Evolutionary conservation across 2,888 invertebrate genomes (phyloP).

Genomic region (Tiliacea aurago): DNA sequence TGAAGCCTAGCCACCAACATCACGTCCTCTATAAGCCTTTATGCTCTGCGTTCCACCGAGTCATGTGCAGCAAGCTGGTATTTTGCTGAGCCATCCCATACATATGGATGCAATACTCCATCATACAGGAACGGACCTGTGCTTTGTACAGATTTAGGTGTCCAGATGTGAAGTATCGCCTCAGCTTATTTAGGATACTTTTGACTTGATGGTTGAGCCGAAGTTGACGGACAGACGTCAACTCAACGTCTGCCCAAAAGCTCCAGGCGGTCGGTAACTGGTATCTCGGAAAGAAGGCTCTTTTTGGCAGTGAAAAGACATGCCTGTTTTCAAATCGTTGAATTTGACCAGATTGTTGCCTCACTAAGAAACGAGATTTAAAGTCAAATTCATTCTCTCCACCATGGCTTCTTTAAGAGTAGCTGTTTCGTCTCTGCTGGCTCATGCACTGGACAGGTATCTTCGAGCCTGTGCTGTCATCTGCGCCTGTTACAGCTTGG

Average conservation of each 20-base stretch:
- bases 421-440: not conserved
- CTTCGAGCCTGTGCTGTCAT: not conserved
- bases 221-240: not conserved
- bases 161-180: not conserved
- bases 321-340: not conserved
- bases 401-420: not conserved
- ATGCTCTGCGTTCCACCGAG: not conserved
- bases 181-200: not conserved
- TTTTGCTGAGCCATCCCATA: not conserved
- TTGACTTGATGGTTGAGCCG: not conserved
- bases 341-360: not conserved
- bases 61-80: not conserved
- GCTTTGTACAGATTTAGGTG: not conserved
- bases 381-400: not conserved
- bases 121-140: not conserved
- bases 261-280: not conserved
- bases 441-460: not conserved
- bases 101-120: not conserved
- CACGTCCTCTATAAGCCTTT: not conserved
- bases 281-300: not conserved
- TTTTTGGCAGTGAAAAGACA: not conserved
- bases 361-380: not conserved
- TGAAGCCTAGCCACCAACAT: not conserved
- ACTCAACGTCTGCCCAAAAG: slow-evolving; percentile 1
- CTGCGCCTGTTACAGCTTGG: not conserved